Conservation (phyloP, 2,888 invertebrate genomes). For the Campoplex nolae region DNA sequence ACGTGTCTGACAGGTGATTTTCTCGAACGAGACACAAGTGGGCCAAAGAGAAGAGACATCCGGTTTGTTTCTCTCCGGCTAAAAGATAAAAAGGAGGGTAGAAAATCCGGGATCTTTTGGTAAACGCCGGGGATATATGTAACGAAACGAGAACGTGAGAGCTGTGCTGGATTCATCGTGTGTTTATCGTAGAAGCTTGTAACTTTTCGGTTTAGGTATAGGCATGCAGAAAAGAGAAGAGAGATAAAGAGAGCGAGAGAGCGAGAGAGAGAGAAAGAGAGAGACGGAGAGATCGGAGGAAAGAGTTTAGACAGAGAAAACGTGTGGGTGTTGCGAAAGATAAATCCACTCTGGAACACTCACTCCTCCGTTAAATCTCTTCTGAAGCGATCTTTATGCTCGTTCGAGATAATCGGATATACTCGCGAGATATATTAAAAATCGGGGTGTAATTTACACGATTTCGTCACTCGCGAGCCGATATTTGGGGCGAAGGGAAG, state of each 20-base stretch:
- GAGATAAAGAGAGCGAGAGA: background rate
- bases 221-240: slow-evolving; percentile 6
- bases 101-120: background rate
- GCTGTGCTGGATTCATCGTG: slow-evolving; percentile 44
- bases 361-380: slow-evolving; percentile 61
- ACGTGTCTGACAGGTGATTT: background rate
- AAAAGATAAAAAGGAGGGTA: slow-evolving; percentile 20
- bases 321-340: slow-evolving; percentile 65
- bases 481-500: background rate
- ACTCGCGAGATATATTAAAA: slow-evolving; percentile 28
- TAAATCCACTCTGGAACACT: slow-evolving; percentile 68
- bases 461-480: background rate
- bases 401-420: slow-evolving; percentile 60
- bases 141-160: slow-evolving; percentile 55
- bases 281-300: slow-evolving; percentile 35
- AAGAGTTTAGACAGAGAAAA: slow-evolving; percentile 41
- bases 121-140: slow-evolving; percentile 23
- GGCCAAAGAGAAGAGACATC: slow-evolving; percentile 57
- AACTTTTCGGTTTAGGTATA: slow-evolving; percentile 55
- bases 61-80: slow-evolving; percentile 38
- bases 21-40: slow-evolving; percentile 20
- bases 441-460: slow-evolving; percentile 2
- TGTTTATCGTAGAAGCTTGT: slow-evolving; percentile 65
- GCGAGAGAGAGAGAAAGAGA: slow-evolving; percentile 19
- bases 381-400: slow-evolving; percentile 63